Evolutionary conservation across 2,888 invertebrate genomes (phyloP), one percentile per base, ranked within the genome.

Genomic region (Drosophila vallismaia): DNA sequence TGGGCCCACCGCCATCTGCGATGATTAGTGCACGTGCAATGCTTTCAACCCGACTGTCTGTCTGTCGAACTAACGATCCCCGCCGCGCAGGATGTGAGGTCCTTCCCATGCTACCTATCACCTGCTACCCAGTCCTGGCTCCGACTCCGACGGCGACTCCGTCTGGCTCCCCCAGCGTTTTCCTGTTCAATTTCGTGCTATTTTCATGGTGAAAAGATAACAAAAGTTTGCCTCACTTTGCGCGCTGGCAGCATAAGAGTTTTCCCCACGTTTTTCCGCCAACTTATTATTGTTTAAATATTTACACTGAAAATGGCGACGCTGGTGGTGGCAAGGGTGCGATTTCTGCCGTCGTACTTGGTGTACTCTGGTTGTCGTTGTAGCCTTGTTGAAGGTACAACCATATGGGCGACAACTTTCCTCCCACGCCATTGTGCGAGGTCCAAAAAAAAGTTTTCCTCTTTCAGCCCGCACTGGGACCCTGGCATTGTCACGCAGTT

Each of bases 251-350:
- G 64, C 86, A 63, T 62, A 74, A 75, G 86, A 83, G 75, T 74
- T 86, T 87, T 74, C 58, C 68, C 80, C 74, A 62, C 86, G 86
- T 74, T 85, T 87, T 85, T 87, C 76, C 83, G 88, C 74, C 83
- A 82, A 85, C 82, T 85, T 85, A 85, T 85, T 85, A 87, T 79
- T 88, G 85, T 88, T 85, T 88, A 85, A 85, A 85, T 85, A 85
- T 85, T 85, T 88, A 85, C 87, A 85, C 84, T 71, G 73, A 59
- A 51, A 75, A 75, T 62, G 70, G 56, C 54, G 51, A 49, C 12
- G 40, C 14, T 28, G 33, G 51, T 29, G 28, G n/a, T 3, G 49
- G 46, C 69, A 33, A 38, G 69, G 38, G 64, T 69, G 64, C 64
- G 69, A 64, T 54, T 69, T 26, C 48, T 42, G 64, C 38, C 38